phyloP scores from a whole-genome alignment of 2,113 vertebrate species.

The Morphnarchus princeps region DNA sequence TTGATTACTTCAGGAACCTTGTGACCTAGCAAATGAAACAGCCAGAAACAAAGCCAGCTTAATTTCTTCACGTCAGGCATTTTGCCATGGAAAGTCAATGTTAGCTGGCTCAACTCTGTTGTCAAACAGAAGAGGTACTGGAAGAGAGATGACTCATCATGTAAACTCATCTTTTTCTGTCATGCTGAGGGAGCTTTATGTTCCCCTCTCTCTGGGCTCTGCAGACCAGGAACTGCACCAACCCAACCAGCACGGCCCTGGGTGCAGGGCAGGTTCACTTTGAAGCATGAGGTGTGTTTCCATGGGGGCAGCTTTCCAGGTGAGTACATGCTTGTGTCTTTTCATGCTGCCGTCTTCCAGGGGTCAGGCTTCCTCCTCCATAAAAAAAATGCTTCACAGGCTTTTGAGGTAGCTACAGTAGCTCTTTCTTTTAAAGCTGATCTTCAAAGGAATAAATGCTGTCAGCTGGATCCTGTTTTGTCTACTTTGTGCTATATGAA shows the following conservation, averaged over 20 bases:
- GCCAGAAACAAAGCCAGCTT: neutral
- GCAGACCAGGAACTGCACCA: neutral
- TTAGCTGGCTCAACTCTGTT: neutral
- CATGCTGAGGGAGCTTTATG: accelerated
- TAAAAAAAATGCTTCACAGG: neutral
- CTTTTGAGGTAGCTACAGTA: neutral
- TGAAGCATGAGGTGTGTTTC: neutral
- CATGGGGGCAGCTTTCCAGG: neutral
- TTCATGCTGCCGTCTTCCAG: neutral
- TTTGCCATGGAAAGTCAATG: neutral
- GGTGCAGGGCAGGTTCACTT: neutral
- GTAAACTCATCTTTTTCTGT: neutral
- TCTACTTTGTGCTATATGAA: neutral
- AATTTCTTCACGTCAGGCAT: neutral
- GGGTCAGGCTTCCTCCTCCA: neutral
- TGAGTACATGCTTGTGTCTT: neutral
- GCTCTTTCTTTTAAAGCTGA: neutral
- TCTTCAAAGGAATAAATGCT: neutral
- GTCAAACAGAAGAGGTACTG: neutral
- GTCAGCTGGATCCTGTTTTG: neutral
- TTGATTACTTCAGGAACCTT: neutral
- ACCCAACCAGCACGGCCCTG: accelerated
- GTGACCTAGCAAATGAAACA: neutral
- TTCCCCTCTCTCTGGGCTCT: neutral
- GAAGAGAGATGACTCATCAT: neutral